These are phyloP conservation scores for Eupithecia subumbrata DNA, from an alignment of 2,888 invertebrate species.

Conservation along the genomic window DNA sequence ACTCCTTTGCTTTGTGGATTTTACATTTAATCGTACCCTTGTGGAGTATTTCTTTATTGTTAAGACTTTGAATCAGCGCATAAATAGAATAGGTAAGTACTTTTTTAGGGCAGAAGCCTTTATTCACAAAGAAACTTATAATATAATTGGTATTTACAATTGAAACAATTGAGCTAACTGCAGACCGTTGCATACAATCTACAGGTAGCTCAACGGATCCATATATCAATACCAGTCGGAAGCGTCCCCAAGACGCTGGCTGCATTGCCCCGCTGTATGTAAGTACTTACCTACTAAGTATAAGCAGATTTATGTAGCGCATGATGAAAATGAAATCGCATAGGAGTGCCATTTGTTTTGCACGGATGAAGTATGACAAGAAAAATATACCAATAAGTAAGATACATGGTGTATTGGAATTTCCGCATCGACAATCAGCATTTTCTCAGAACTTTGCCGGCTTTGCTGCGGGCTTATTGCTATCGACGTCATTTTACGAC, in stretches of 20 bases:
- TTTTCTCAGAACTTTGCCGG: conserved; percentile 27
- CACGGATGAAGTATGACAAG: conserved; percentile 20
- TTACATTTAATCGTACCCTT: conserved; percentile 41
- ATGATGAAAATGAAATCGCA: conserved; percentile 21
- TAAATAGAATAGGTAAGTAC: not conserved
- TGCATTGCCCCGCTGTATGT: no score
- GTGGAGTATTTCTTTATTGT: conserved; percentile 34
- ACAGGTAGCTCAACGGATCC: no score
- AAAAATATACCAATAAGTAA: conserved; percentile 24
- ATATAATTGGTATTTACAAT: no score
- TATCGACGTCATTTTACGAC: conserved; percentile 37
- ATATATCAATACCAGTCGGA: no score
- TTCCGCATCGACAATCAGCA: conserved; percentile 45
- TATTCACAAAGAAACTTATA: no score
- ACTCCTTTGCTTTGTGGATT: conserved; percentile 65
- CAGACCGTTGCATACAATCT: no score
- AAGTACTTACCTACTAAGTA: not conserved
- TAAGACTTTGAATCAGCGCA: conserved; percentile 18
- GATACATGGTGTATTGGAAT: conserved; percentile 30
- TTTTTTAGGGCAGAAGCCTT: no score
- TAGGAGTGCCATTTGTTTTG: conserved; percentile 17
- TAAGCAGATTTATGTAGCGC: not conserved
- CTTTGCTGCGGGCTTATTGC: conserved; percentile 16
- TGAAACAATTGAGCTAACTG: no score
- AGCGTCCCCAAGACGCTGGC: no score